Base-by-base conservation (phyloP, 1,140 invertebrate genomes). In the Drosophila elegans region DNA sequence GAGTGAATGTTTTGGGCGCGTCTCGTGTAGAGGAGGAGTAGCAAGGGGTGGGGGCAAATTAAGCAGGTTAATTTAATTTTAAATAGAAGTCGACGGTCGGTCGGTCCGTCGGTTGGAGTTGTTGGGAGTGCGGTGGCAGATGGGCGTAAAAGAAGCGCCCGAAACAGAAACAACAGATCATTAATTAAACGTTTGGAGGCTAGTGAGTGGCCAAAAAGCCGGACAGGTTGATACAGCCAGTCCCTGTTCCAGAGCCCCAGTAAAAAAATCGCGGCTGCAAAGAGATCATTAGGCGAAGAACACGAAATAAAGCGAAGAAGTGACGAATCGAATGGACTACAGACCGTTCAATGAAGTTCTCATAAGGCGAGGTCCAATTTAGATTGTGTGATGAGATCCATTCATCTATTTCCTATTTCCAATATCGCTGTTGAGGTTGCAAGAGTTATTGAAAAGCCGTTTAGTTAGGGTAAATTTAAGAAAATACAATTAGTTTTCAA, bases 61-160 rank as follows among this genome's bases (percentile, higher is more conserved):
- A 88, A 86, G 83, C 83, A 86, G 83, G 83, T 86, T 86, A 86
- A 86, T 86, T 86, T 83, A 88, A 86, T 88, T 86, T 88, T 88
- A 88, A 86, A 86, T 86, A 88, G 79, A 83, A 88, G 83, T 88
- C 78, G 83, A 86, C 82, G 82, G 71, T 78, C 62, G 16, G 25
- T 57, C 42, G 54, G 53, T 57, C 42, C 42, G 53, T 39, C n/a
- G 16, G 11, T 16, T 38, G 39, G 41, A 21, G 55, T 53, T 52
- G 51, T 59, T 48, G 42, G 60, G 55, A 52, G 69, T 59, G 63
- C 78, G 46, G 81, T 78, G 74, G 82, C 74, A 85, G 83, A 82
- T 78, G 82, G 81, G 84, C 79, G 82, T 79, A 63, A 51, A 76
- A 88, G 84, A 86, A 88, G 83, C 83, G 75, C 76, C 72, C 67